These are phyloP conservation scores for Mus spicilegus DNA, from an alignment of 2,113 vertebrate species.

Conservation along the genomic window DNA sequence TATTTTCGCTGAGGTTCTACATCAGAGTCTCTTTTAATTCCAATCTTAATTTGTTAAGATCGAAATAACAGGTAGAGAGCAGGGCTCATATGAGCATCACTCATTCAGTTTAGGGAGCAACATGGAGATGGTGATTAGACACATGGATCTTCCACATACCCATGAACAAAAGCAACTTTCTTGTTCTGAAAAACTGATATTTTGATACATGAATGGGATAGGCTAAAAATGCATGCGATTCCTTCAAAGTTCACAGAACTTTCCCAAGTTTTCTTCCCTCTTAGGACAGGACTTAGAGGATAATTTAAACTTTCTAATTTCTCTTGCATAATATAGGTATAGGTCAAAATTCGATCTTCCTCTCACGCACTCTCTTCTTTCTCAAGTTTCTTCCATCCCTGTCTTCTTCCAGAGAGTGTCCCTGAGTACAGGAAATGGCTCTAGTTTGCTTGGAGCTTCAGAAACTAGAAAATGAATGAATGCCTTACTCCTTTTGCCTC, in stretches of 20 bases:
- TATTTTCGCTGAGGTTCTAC: not conserved
- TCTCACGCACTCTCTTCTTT: not conserved
- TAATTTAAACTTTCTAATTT: constrained; percentile 29
- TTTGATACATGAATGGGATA: not conserved
- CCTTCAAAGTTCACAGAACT: not conserved
- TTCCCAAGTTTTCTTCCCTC: not conserved
- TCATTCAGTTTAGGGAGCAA: not conserved
- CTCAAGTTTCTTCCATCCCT: not conserved
- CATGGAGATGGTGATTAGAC: not conserved
- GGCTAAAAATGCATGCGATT: not conserved
- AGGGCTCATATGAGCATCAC: not conserved
- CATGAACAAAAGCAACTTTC: not conserved
- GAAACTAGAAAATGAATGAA: not conserved
- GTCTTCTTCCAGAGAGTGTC: not conserved
- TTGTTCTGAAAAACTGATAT: not conserved
- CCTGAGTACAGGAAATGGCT: not conserved
- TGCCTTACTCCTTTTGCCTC: not conserved
- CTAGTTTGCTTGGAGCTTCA: not conserved
- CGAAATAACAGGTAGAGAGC: not conserved
- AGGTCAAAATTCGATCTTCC: constrained; percentile 6
- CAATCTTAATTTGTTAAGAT: not conserved
- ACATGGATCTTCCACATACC: not conserved
- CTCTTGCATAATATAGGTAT: not conserved
- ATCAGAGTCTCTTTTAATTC: not conserved
- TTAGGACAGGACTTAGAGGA: not conserved